Evolutionary conservation across 2,113 vertebrate genomes (phyloP).

Genomic region (Danionella cerebrum): DNA sequence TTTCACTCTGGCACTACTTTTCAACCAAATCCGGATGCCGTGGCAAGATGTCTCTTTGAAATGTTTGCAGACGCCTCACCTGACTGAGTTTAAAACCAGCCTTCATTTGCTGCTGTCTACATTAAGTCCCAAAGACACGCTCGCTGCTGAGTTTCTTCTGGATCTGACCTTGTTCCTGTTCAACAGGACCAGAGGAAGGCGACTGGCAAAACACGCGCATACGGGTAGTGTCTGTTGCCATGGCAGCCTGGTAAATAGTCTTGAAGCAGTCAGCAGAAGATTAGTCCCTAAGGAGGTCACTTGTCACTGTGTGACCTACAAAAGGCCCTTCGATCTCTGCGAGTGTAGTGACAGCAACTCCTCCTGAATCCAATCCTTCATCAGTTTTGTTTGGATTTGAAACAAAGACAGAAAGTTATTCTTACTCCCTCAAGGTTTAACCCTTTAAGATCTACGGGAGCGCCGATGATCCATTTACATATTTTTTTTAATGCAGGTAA

Average conservation of each 20-base stretch:
- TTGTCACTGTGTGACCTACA: slow-evolving; percentile 25
- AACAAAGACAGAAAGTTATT: no score
- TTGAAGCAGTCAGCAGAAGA: slow-evolving; percentile 16
- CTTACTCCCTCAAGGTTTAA: no score
- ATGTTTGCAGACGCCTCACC: slow-evolving; percentile 13
- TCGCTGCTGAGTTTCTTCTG: slow-evolving; percentile 16
- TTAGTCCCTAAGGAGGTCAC: slow-evolving; percentile 35
- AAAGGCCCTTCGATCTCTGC: slow-evolving; percentile 18
- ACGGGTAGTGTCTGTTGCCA: slow-evolving; percentile 13
- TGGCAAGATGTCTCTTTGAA: no score
- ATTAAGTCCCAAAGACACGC: slow-evolving; percentile 8
- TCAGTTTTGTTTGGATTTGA: neutral
- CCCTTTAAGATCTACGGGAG: no score
- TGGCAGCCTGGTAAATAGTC: slow-evolving; percentile 35
- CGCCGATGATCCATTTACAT: no score
- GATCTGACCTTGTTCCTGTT: slow-evolving; percentile 19
- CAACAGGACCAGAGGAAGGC: neutral
- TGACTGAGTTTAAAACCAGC: slow-evolving; percentile 7
- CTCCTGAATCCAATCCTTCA: neutral
- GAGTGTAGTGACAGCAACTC: slow-evolving; percentile 4
- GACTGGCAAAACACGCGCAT: neutral
- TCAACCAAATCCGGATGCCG: no score
- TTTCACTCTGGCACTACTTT: no score
- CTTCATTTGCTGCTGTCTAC: neutral
- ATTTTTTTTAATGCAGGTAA: no score